phyloP scores from a whole-genome alignment of 64 coral and sea anemone genomes.

The Astreopora myriophthalma region DNA sequence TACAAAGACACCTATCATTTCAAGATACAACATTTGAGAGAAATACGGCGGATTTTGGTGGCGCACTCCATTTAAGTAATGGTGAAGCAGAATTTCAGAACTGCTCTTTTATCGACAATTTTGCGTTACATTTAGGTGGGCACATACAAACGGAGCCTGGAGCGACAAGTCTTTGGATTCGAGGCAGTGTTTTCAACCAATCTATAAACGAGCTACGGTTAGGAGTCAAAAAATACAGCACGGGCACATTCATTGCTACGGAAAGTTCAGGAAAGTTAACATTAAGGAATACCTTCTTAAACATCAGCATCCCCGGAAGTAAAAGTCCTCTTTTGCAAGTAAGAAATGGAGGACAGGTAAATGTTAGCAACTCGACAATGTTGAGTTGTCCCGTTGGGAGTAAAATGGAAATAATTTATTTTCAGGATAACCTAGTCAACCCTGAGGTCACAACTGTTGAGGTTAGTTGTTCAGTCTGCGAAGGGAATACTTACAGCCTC shows the following conservation, averaged over 20 bases:
- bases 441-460: not conserved
- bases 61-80: not conserved
- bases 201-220: not conserved
- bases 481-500: not conserved
- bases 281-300: not conserved
- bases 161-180: conserved; percentile 52
- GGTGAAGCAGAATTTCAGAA: not conserved
- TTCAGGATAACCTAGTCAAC: not conserved
- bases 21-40: not conserved
- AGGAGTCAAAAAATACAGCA: not conserved
- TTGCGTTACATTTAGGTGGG: conserved; percentile 48
- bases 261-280: conserved; percentile 49
- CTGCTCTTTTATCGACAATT: not conserved
- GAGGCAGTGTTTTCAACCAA: conserved; percentile 33
- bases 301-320: not conserved
- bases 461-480: conserved; percentile 41
- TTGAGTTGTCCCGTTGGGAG: not conserved
- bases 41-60: not conserved
- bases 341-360: not conserved
- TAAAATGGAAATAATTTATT: conserved; percentile 10
- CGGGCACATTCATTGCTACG: conserved; percentile 9
- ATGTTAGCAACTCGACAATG: not conserved
- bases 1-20: not conserved
- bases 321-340: not conserved
- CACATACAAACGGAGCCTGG: not conserved